These are phyloP conservation scores for Macrophya alboannulata DNA, from an alignment of 2,888 invertebrate genomes.

Conservation along the genomic window DNA sequence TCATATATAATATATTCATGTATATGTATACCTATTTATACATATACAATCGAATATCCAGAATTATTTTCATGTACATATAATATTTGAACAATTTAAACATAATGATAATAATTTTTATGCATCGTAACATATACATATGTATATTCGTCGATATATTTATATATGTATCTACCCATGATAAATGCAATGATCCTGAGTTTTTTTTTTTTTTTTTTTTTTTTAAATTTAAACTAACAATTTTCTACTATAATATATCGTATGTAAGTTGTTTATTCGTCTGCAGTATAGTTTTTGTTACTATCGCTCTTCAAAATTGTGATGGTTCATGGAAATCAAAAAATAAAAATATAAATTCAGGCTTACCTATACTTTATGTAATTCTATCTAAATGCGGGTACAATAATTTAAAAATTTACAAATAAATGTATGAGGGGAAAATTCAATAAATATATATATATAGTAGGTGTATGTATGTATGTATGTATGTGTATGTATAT, in stretches of 20 bases:
- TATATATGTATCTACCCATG: not conserved
- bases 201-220: not conserved
- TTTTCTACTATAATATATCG: not conserved
- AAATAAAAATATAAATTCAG: no score
- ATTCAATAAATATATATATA: conserved; percentile 5
- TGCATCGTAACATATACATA: conserved; percentile 58
- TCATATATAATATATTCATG: conserved; percentile 52
- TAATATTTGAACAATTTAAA: conserved; percentile 61
- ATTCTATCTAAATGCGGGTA: not conserved
- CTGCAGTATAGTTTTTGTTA: conserved; percentile 12
- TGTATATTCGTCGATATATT: conserved; percentile 40
- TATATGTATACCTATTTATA: conserved; percentile 57
- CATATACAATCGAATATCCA: conserved; percentile 30
- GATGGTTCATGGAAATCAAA: no score
- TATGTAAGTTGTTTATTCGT: not conserved
- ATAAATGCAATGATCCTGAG: conserved; percentile 22
- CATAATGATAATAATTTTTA: conserved; percentile 56
- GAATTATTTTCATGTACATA: conserved; percentile 27
- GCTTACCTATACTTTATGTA: not conserved
- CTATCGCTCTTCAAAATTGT: not conserved
- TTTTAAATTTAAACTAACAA: not conserved
- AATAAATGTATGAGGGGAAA: not conserved
- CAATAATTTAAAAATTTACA: conserved; percentile 6
- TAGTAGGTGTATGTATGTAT: not conserved
- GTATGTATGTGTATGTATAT: not conserved